Percentiles rank a stretch among this genome's conserved stretches.
Evolutionary conservation across 2,888 invertebrate genomes (phyloP).

Genomic region (Cheilosia vulpina): DNA sequence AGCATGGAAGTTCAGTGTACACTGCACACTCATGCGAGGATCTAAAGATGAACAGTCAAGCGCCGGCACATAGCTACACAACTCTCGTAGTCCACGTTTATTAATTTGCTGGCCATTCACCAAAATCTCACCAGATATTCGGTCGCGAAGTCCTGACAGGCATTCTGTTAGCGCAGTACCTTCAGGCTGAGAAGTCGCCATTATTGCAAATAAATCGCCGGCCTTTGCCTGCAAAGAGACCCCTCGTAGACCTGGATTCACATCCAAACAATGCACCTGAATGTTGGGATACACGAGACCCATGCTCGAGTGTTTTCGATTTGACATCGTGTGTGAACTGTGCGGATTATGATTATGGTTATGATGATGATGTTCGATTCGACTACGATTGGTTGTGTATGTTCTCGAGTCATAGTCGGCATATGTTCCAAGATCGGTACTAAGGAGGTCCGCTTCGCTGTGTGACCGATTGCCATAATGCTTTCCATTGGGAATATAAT

Average conservation of each 20-base stretch:
- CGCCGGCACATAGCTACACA: constrained; percentile 86
- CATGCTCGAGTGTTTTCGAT: constrained; percentile 81
- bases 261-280: constrained; percentile 88
- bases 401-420: constrained; percentile 82
- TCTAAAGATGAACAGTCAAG: constrained; percentile 82
- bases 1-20: constrained; percentile 93
- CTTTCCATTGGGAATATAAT: constrained; percentile 81
- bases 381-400: constrained; percentile 79
- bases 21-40: constrained; percentile 94
- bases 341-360: constrained; percentile 37
- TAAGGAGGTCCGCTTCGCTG: constrained; percentile 93
- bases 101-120: constrained; percentile 94
- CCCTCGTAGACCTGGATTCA: constrained; percentile 88
- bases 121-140: constrained; percentile 90
- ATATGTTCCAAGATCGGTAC: constrained; percentile 84
- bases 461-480: constrained; percentile 87
- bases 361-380: constrained; percentile 71
- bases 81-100: constrained; percentile 87
- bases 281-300: constrained; percentile 83
- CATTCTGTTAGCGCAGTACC: constrained; percentile 94
- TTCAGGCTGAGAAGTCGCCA: constrained; percentile 94
- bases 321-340: constrained; percentile 76
- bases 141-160: constrained; percentile 89
- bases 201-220: constrained; percentile 94
- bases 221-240: constrained; percentile 95